Evolutionary conservation across 2,888 invertebrate genomes (phyloP).

Genomic region (Trilocha varians): DNA sequence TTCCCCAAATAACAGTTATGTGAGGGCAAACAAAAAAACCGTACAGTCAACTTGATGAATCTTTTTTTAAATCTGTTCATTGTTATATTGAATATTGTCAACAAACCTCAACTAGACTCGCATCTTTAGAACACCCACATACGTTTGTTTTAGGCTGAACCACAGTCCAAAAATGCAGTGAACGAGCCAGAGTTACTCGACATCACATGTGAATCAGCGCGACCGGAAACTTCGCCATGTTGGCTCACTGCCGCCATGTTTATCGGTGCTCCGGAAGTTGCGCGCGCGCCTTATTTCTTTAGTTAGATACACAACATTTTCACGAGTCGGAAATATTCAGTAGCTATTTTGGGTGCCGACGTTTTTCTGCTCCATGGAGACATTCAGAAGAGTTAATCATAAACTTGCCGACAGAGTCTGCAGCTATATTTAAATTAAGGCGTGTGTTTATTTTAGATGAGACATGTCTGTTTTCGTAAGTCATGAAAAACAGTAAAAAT

Average conservation of each 20-base stretch:
- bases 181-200: conserved; percentile 56
- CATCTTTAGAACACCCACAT: conserved; percentile 22
- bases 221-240: conserved; percentile 70
- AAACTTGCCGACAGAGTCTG: conserved; percentile 49
- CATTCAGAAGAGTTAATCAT: conserved; percentile 61
- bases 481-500: too few species aligned
- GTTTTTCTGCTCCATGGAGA: conserved; percentile 67
- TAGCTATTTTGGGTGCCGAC: conserved; percentile 58
- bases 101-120: background rate
- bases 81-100: background rate
- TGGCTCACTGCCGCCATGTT: conserved; percentile 67
- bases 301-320: conserved; percentile 45
- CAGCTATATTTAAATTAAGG: conserved; percentile 48
- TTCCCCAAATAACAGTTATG: too few species aligned
- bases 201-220: conserved; percentile 65
- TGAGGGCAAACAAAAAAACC: too few species aligned
- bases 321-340: conserved; percentile 67
- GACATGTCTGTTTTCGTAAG: background rate
- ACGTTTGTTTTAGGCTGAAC: conserved; percentile 63
- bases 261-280: conserved; percentile 69
- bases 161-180: conserved; percentile 66
- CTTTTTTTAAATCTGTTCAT: background rate
- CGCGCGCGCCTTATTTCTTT: conserved; percentile 67
- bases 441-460: background rate
- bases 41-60: background rate